phyloP scores from a whole-genome alignment of 2,888 invertebrate species.

The Drosophila incognita region DNA sequence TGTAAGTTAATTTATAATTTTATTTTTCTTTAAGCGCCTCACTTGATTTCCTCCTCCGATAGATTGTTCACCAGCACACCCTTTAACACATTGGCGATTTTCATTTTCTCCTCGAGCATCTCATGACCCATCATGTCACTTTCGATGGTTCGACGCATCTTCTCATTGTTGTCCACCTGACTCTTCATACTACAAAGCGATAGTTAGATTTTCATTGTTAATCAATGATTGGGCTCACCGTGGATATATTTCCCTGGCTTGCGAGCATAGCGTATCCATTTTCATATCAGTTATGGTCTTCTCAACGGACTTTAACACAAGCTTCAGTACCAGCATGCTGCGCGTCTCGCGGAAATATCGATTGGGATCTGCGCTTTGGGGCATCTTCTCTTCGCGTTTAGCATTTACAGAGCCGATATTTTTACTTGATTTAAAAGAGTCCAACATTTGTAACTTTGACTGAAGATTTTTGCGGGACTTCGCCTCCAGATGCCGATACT shows the following conservation, averaged over 20 bases:
- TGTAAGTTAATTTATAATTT: rapidly evolving
- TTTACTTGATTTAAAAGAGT: slow-evolving; percentile 49
- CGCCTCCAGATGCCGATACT: slow-evolving; percentile 78
- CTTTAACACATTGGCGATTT: slow-evolving; percentile 74
- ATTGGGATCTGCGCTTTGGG: slow-evolving; percentile 53
- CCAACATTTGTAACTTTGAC: slow-evolving; percentile 71
- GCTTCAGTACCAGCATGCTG: slow-evolving; percentile 82
- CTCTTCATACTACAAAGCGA: slow-evolving; percentile 77
- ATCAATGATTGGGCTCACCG: slow-evolving; percentile 63
- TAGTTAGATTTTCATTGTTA: not conserved
- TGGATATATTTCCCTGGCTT: slow-evolving; percentile 82
- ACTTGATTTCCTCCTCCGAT: slow-evolving; percentile 82
- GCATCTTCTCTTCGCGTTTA: slow-evolving; percentile 31
- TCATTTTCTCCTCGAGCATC: slow-evolving; percentile 73
- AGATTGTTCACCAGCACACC: slow-evolving; percentile 81
- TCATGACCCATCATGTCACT: slow-evolving; percentile 76
- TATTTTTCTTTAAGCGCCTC: slow-evolving; percentile 7
- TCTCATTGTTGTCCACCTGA: slow-evolving; percentile 80
- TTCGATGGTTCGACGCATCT: slow-evolving; percentile 77
- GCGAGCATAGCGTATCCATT: slow-evolving; percentile 81
- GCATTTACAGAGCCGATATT: slow-evolving; percentile 8
- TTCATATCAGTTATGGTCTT: slow-evolving; percentile 82
- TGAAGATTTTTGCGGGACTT: slow-evolving; percentile 76
- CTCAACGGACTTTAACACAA: slow-evolving; percentile 80
- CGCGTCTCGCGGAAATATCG: slow-evolving; percentile 83